Evolutionary conservation across 2,113 vertebrate species (phyloP).

Genomic region (Pionites leucogaster): DNA sequence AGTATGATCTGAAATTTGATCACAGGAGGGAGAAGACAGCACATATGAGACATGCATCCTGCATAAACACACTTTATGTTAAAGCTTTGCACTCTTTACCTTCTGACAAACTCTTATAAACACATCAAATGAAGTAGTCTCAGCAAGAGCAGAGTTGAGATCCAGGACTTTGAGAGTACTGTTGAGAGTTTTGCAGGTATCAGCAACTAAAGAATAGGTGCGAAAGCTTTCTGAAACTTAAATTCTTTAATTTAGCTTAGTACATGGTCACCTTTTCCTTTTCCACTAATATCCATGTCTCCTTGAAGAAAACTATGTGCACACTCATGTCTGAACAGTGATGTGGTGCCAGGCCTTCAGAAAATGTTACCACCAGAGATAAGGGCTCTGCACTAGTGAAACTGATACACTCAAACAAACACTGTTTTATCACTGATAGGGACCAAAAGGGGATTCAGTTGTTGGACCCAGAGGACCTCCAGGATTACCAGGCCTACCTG

Average conservation of each 20-base stretch:
- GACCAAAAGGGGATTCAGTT: slow-evolving; percentile 88
- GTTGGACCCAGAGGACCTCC: slow-evolving; percentile 85
- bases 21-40: background rate
- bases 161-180: background rate
- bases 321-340: background rate
- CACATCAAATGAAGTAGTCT: background rate
- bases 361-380: background rate
- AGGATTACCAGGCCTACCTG: slow-evolving; percentile 86
- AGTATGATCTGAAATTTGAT: background rate
- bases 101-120: background rate
- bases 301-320: background rate
- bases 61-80: background rate
- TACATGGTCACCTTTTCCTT: background rate
- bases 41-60: background rate
- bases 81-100: background rate
- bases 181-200: background rate
- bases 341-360: background rate
- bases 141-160: background rate
- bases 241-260: background rate
- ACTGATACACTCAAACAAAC: background rate
- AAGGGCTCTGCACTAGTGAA: background rate
- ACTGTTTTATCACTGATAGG: slow-evolving; percentile 73
- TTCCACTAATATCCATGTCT: background rate
- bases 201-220: background rate
- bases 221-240: background rate